A percentile compares a stretch with the other conserved stretches of the same genome.
Evolutionary conservation across 1,140 invertebrate species (phyloP).

Genomic region (Trichomalopsis sarcophagae): DNA sequence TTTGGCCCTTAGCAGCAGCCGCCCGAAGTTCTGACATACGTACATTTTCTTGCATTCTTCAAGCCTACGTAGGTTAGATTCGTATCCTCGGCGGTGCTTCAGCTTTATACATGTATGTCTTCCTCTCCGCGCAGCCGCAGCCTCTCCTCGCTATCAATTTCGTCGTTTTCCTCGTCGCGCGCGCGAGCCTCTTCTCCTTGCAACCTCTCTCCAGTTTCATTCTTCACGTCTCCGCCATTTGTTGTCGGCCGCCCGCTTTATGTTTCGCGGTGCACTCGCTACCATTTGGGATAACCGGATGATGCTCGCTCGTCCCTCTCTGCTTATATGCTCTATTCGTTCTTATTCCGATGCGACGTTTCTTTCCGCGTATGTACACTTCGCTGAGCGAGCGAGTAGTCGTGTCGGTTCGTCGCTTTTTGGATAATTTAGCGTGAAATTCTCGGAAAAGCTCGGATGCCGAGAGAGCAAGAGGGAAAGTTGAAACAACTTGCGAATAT

Average conservation of each 20-base stretch:
- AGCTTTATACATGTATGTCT: constrained; percentile 36
- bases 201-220: constrained; percentile 29
- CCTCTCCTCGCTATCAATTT: constrained; percentile 45
- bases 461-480: neutral
- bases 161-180: constrained; percentile 4
- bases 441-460: neutral
- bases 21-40: no score
- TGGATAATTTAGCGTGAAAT: neutral
- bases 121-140: neutral
- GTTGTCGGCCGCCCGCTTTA: constrained; percentile 31
- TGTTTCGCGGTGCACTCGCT: constrained; percentile 26
- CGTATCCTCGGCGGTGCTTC: constrained; percentile 24
- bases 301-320: neutral
- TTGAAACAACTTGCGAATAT: neutral
- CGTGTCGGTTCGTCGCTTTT: neutral
- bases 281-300: constrained; percentile 4
- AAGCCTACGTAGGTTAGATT: no score
- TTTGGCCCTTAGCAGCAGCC: no score
- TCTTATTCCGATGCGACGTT: constrained; percentile 39
- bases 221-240: constrained; percentile 40
- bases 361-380: neutral
- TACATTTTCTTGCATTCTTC: no score
- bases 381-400: neutral
- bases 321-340: neutral
- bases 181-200: constrained; percentile 11